Evolutionary conservation across 1,140 invertebrate genomes (phyloP).

Genomic region (Drosophila orena): DNA sequence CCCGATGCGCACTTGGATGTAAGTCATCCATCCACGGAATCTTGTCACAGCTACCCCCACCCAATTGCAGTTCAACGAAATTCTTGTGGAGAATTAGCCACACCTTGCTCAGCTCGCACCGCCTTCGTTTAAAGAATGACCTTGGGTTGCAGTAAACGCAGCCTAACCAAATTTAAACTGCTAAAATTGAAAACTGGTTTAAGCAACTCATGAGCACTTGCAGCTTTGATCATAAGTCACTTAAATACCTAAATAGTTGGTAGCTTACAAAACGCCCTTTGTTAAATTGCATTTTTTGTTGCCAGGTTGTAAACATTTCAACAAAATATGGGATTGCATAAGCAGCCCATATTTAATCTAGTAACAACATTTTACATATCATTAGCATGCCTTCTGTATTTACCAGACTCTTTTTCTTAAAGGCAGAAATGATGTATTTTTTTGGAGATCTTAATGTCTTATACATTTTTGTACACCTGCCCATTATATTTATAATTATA

Average conservation of each 20-base stretch:
- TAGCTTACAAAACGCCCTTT: background rate
- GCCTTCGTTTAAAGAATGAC: constrained; percentile 4
- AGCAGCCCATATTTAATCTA: too few relatives aligned
- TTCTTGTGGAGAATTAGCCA: background rate
- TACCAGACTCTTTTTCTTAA: too few relatives aligned
- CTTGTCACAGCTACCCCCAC: background rate
- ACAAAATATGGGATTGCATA: too few relatives aligned
- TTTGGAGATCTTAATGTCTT: too few relatives aligned
- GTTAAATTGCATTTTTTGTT: background rate
- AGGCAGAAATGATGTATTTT: background rate
- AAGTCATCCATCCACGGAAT: constrained; percentile 81
- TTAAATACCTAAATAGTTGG: background rate
- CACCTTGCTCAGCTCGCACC: background rate
- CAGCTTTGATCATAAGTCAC: background rate
- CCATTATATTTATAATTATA: background rate
- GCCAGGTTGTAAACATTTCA: too few relatives aligned
- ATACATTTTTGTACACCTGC: background rate
- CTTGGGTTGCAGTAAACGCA: constrained; percentile 16
- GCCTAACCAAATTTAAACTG: background rate
- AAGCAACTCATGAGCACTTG: background rate
- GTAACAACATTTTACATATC: too few relatives aligned
- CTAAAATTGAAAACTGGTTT: constrained; percentile 26
- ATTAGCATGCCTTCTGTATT: too few relatives aligned
- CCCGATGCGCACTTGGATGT: constrained; percentile 97
- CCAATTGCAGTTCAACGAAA: constrained; percentile 1